phyloP scores from a whole-genome alignment of 2,888 invertebrate genomes.

The Brenthis hecate region DNA sequence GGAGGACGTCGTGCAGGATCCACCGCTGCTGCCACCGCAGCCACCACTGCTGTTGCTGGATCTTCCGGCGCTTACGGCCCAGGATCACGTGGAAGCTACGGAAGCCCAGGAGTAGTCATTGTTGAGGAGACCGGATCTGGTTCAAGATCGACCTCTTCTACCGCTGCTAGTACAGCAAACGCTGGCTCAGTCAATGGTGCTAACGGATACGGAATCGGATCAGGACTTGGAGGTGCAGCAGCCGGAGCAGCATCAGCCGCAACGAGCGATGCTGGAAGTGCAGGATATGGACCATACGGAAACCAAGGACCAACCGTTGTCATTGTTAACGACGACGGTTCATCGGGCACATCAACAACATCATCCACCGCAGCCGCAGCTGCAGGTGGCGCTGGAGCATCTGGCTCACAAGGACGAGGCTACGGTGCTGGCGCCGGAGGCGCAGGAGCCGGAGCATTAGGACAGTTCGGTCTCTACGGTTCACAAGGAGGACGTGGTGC shows the following conservation, averaged over 20 bases:
- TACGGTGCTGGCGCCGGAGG: slow-evolving; percentile 13
- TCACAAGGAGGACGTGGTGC: neutral
- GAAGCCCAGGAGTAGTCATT: too few species aligned
- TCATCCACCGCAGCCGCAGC: slow-evolving; percentile 11
- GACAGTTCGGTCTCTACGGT: neutral
- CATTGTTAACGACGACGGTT: slow-evolving; percentile 1
- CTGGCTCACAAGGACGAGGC: slow-evolving; percentile 9
- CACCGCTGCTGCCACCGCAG: too few species aligned
- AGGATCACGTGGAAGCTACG: too few species aligned
- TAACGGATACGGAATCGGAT: too few species aligned
- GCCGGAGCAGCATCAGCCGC: neutral
- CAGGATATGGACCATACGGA: slow-evolving; percentile 15
- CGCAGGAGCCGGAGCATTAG: neutral
- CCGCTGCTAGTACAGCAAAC: too few species aligned
- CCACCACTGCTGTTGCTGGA: too few species aligned
- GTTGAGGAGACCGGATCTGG: too few species aligned
- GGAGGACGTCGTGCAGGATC: too few species aligned
- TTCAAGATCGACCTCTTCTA: too few species aligned
- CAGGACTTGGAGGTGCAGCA: too few species aligned
- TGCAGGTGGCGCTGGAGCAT: slow-evolving; percentile 8
- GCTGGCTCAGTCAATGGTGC: too few species aligned
- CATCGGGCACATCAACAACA: neutral
- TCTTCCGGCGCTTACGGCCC: too few species aligned
- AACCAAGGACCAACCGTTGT: neutral
- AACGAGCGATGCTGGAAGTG: slow-evolving; percentile 9